These are phyloP conservation scores for Platysternon megacephalum DNA, from an alignment of 2,113 vertebrate genomes.

Conservation along the genomic window DNA sequence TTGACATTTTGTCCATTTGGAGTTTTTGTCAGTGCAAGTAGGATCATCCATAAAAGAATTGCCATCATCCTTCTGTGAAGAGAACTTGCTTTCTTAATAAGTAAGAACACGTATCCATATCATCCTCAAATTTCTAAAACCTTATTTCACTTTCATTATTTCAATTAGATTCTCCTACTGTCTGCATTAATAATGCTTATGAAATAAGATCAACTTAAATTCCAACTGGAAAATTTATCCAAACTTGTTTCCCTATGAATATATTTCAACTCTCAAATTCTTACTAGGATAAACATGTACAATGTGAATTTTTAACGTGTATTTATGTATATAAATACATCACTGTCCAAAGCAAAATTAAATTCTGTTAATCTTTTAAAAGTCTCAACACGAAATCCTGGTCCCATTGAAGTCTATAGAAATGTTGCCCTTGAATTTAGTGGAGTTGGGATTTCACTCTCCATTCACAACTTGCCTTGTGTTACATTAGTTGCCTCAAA, in stretches of 20 bases:
- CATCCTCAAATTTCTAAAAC: constrained; percentile 2
- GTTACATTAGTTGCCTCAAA: neutral
- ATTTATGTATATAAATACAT: too few species aligned
- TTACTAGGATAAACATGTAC: neutral
- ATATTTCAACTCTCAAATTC: neutral
- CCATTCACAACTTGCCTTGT: neutral
- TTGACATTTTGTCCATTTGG: neutral
- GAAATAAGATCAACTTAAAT: neutral
- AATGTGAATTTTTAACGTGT: neutral
- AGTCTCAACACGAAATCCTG: neutral
- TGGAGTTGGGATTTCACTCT: neutral
- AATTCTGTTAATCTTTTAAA: neutral
- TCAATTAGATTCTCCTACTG: constrained; percentile 18
- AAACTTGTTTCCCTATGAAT: neutral
- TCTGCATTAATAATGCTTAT: neutral
- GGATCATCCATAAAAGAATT: neutral
- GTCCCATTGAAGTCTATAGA: neutral
- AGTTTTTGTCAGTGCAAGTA: neutral
- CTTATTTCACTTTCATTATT: constrained; percentile 15
- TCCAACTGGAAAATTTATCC: neutral
- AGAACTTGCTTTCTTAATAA: neutral
- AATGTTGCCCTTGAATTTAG: neutral
- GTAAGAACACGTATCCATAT: neutral
- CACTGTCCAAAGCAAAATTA: neutral
- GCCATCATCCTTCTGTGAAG: neutral